Conservation (phyloP, 2,797 vertebrate genomes). For the Florisuga fusca region DNA sequence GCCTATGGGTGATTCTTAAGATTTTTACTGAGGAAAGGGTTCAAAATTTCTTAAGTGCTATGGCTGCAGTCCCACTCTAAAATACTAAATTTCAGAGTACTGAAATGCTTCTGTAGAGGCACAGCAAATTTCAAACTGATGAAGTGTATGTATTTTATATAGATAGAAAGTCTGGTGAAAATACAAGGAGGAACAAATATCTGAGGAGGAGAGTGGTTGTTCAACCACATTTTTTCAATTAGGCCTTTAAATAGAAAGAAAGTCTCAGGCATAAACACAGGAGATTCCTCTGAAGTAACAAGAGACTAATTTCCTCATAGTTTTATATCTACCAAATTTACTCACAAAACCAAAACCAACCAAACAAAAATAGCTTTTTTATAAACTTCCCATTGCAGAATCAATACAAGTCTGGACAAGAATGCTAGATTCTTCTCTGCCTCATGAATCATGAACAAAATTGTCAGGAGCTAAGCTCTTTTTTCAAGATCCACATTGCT, state of each 20-base stretch:
- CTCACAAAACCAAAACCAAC: background rate
- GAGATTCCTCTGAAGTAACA: background rate
- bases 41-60: background rate
- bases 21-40: background rate
- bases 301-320: background rate
- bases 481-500: slow-evolving; percentile 10
- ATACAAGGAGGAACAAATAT: background rate
- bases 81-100: background rate
- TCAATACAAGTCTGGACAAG: background rate
- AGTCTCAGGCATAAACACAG: background rate
- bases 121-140: background rate
- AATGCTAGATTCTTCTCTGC: background rate
- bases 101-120: background rate
- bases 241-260: background rate
- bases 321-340: background rate
- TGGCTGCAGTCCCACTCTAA: background rate
- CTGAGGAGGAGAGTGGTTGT: background rate
- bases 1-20: background rate
- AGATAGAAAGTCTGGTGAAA: background rate
- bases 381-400: background rate
- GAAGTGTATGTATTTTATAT: background rate
- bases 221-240: background rate
- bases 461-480: background rate
- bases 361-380: fast-evolving
- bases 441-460: background rate